Evolutionary conservation across 2,888 invertebrate genomes (phyloP), one percentile per base, ranked within the genome.

Genomic region (Molanna angustata): DNA sequence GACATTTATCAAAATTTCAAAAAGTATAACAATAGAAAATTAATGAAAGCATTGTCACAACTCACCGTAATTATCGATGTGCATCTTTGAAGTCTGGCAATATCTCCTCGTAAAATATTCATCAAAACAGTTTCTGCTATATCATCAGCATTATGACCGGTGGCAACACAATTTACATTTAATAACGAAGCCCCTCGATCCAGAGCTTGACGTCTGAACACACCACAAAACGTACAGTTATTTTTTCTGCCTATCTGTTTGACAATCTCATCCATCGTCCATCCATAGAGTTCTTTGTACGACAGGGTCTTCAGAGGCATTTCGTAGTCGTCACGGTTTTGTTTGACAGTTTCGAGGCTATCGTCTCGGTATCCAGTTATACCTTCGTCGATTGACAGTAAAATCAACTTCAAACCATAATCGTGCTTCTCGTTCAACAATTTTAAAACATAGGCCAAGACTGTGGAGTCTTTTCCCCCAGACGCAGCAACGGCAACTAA

Each of bases 211-310:
- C 98, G 81, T 51, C 98, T 78, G 68, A 99, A 98, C 4, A 94
- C 94, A 7, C 94, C 94, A 76, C 94, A 94, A 68, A 94, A 94
- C 4, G 94, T 94, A 61, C 99, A 99, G 71, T 99, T 99, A 70
- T 96, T 99, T 67, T 93, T 94, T 49, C 88, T 82, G 0, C 80
- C 80, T 64, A 89, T 88, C 70, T 88, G 86, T 37, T 80, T 81
- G 0, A 99, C 99, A 69, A 99, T 98, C 64, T 90, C 90, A 75
- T 99, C 99, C 96, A 97, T 97, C 2, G 98, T 97, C 99, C 99
- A 99, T 0, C 97, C 97, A 75, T 98, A 99, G 3, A 99, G 75
- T 63, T 98, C 95, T 74, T 96, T 89, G 67, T 99, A 99, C 0
- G 97, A 97, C 4, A 98, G 76, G 56, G 99, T 94, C 76, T 92